Conservation (phyloP, 2,888 invertebrate genomes). For the Acanthopleura granulata region DNA sequence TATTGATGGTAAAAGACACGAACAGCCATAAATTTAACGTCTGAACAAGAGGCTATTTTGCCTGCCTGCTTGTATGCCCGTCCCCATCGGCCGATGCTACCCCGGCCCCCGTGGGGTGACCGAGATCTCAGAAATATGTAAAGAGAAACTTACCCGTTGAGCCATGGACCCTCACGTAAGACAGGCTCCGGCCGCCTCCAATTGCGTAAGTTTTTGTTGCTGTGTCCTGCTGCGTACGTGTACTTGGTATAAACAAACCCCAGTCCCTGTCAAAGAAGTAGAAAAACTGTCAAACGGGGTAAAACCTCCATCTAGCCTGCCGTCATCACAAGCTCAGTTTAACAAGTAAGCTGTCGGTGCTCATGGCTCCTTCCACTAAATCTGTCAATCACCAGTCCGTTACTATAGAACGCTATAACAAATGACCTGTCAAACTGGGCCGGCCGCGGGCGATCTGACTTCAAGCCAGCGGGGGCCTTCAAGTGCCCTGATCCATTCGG, state of each 20-base stretch:
- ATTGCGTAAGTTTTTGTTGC: constrained; percentile 39
- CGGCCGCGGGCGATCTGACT: constrained; percentile 36
- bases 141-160: constrained; percentile 51
- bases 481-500: constrained; percentile 12
- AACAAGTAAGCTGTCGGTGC: constrained; percentile 59
- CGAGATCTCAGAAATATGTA: too few species aligned
- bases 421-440: constrained; percentile 58
- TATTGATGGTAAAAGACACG: constrained; percentile 7
- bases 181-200: constrained; percentile 29
- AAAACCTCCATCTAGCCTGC: constrained; percentile 49
- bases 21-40: constrained; percentile 9
- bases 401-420: constrained; percentile 51
- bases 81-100: neutral
- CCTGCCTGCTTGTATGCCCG: neutral
- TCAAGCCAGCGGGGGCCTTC: constrained; percentile 23
- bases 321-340: constrained; percentile 60
- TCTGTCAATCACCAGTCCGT: constrained; percentile 58
- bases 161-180: constrained; percentile 46
- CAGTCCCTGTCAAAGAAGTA: constrained; percentile 58
- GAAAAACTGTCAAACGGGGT: constrained; percentile 63
- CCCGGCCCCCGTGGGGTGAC: neutral
- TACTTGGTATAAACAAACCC: constrained; percentile 60
- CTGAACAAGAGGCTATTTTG: constrained; percentile 5
- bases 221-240: constrained; percentile 28
- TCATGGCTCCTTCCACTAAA: constrained; percentile 57